These are phyloP conservation scores for Adelges cooleyi DNA, from an alignment of 1,140 invertebrate genomes.

Conservation along the genomic window DNA sequence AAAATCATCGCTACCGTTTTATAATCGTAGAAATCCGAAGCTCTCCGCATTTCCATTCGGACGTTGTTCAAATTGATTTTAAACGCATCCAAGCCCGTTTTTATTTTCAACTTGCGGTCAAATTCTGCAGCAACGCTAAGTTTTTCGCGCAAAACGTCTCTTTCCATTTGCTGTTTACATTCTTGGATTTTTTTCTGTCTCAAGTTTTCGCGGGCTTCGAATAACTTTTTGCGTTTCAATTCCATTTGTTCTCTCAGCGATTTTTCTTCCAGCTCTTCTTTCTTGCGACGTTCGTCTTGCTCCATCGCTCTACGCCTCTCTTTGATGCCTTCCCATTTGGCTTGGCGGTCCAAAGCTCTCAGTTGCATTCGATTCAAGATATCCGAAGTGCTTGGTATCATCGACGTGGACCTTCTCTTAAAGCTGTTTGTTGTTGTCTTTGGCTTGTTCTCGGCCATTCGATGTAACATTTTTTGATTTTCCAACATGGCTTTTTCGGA, in stretches of 20 bases:
- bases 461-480: background rate
- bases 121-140: constrained; percentile 3
- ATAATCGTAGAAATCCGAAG: background rate
- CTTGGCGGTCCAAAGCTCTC: background rate
- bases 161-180: background rate
- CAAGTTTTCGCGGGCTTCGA: constrained; percentile 12
- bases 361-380: constrained; percentile 14
- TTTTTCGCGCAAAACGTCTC: background rate
- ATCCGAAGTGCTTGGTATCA: background rate
- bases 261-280: background rate
- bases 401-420: no score
- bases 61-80: background rate
- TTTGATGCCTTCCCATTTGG: background rate
- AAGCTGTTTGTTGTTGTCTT: background rate
- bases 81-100: background rate
- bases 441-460: background rate
- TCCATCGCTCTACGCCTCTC: background rate
- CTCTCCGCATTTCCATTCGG: background rate
- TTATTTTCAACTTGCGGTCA: background rate
- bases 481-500: constrained; percentile 4
- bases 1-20: background rate
- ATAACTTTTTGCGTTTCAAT: background rate
- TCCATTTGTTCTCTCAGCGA: constrained; percentile 11
- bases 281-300: background rate
- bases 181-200: background rate